These are phyloP conservation scores for Oxygymnocypris stewartii DNA, from an alignment of 2,113 vertebrate genomes.

Conservation along the genomic window DNA sequence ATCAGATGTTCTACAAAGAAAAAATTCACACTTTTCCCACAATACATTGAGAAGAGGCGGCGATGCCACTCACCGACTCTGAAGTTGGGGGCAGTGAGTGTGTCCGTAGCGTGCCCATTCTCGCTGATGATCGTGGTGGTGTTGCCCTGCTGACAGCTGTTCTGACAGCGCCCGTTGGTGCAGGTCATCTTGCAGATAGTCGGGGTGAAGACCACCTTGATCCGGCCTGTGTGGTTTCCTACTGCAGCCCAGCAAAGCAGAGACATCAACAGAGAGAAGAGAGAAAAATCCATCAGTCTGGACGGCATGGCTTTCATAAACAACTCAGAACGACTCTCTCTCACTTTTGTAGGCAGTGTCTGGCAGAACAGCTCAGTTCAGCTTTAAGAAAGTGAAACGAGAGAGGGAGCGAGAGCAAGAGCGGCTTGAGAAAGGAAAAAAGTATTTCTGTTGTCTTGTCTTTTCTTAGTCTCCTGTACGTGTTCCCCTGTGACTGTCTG, in stretches of 20 bases:
- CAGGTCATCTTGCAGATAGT: conserved; percentile 99
- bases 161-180: conserved; percentile 91
- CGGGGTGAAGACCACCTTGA: conserved; percentile 99
- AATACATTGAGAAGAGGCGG: neutral
- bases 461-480: conserved; percentile 31
- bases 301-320: conserved; percentile 74
- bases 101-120: conserved; percentile 93
- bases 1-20: conserved; percentile 11
- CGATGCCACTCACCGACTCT: conserved; percentile 89
- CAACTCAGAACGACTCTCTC: conserved; percentile 59
- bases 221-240: conserved; percentile 95
- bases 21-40: conserved; percentile 23
- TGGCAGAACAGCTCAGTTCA: conserved; percentile 39
- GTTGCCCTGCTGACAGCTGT: conserved; percentile 97
- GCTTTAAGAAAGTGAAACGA: conserved; percentile 36
- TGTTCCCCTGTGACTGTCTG: conserved; percentile 56
- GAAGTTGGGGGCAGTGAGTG: conserved; percentile 97
- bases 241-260: conserved; percentile 76
- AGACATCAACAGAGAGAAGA: conserved; percentile 75
- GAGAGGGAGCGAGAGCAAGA: conserved; percentile 28
- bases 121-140: conserved; percentile 99
- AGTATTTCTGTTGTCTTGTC: conserved; percentile 45
- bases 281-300: conserved; percentile 71
- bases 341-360: conserved; percentile 57
- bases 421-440: conserved; percentile 27